Evolutionary conservation across 1,140 invertebrate genomes (phyloP).

Genomic region (Tetramorium alpestre): DNA sequence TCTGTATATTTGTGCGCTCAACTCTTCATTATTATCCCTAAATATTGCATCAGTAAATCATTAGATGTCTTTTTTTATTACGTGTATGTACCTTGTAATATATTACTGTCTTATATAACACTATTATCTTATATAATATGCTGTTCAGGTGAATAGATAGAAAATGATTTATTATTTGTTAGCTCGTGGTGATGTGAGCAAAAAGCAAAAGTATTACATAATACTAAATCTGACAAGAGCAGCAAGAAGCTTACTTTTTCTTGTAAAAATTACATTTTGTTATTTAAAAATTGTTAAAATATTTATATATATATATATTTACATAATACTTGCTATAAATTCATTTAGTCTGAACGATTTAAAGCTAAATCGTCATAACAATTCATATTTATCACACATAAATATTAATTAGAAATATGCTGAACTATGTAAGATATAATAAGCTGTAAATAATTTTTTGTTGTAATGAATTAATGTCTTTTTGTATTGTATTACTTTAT

Average conservation of each 20-base stretch:
- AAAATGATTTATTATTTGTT: constrained; percentile 11
- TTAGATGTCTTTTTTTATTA: constrained; percentile 2
- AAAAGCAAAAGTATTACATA: background rate
- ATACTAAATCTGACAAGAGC: background rate
- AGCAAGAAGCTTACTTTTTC: background rate
- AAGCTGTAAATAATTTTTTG: constrained; percentile 67
- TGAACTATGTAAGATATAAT: background rate
- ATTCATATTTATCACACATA: background rate
- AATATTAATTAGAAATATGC: constrained; percentile 4
- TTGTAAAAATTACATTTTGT: background rate
- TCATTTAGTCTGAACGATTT: background rate
- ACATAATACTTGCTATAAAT: background rate
- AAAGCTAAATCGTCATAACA: background rate
- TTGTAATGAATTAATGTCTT: constrained; percentile 48
- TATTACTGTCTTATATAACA: constrained; percentile 9
- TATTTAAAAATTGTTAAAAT: background rate
- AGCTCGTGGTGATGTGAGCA: background rate
- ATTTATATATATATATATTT: background rate
- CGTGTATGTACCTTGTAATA: background rate
- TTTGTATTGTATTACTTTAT: constrained; percentile 62
- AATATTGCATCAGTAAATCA: constrained; percentile 30
- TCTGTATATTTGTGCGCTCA: constrained; percentile 6
- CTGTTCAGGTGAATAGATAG: background rate
- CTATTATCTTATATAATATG: background rate
- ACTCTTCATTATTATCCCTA: constrained; percentile 1